These are phyloP conservation scores for Cremastinae sp. DNA, from an alignment of 2,888 invertebrate genomes.

Conservation along the genomic window DNA sequence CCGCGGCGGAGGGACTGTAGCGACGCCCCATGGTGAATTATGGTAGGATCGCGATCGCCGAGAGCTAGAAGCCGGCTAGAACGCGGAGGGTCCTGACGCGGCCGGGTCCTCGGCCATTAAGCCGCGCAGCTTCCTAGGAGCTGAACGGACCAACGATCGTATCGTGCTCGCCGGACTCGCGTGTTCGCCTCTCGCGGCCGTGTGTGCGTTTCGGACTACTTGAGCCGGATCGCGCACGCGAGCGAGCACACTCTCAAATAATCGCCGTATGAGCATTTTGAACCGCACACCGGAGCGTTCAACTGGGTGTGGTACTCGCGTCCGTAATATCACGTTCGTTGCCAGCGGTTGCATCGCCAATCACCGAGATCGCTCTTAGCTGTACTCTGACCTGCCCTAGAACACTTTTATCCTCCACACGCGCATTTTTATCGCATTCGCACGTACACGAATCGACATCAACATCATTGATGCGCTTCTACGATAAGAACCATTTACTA, in stretches of 20 bases:
- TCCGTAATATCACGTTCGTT: conserved; percentile 9
- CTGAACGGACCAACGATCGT: conserved; percentile 63
- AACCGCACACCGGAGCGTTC: conserved; percentile 31
- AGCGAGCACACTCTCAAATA: background rate
- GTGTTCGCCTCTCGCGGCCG: conserved; percentile 27
- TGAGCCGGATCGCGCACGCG: conserved; percentile 20
- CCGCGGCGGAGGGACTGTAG: conserved; percentile 18
- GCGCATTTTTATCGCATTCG: too few relatives aligned
- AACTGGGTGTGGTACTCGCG: conserved; percentile 54
- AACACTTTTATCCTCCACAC: background rate
- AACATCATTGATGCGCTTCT: too few relatives aligned
- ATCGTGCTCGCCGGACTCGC: conserved; percentile 53
- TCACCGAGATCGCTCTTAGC: conserved; percentile 30
- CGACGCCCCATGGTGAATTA: conserved; percentile 49
- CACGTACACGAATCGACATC: background rate
- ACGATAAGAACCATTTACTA: too few relatives aligned
- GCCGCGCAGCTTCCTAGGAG: conserved; percentile 63
- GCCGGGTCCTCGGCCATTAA: conserved; percentile 55
- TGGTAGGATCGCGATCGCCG: conserved; percentile 58
- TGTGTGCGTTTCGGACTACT: conserved; percentile 15
- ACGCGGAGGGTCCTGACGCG: conserved; percentile 24
- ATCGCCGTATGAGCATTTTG: conserved; percentile 33
- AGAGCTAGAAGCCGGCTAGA: conserved; percentile 38
- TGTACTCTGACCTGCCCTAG: conserved; percentile 49
- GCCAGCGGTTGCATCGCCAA: conserved; percentile 41